Evolutionary conservation across 2,113 vertebrate genomes (phyloP).

Genomic region (Coptodon rendalli): DNA sequence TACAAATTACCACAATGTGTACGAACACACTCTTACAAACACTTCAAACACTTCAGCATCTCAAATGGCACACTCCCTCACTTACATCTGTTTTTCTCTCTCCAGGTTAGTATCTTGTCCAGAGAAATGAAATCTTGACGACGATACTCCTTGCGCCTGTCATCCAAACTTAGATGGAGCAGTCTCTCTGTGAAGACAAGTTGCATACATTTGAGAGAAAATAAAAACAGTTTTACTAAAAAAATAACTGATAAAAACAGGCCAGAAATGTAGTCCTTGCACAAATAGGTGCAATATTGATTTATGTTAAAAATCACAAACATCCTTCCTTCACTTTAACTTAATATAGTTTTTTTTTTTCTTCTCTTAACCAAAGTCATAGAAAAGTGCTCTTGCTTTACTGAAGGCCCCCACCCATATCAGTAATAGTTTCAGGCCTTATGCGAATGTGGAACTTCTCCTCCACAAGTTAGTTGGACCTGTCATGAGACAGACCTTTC

Average conservation of each 20-base stretch:
- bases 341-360: background rate
- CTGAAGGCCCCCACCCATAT: background rate
- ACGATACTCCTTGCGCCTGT: conserved; percentile 87
- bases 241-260: background rate
- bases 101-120: conserved; percentile 83
- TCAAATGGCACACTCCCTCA: conserved; percentile 28
- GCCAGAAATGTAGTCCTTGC: background rate
- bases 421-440: background rate
- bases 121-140: conserved; percentile 75
- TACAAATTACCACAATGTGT: background rate
- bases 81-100: conserved; percentile 72
- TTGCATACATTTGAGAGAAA: background rate
- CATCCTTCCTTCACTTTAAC: background rate
- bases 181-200: conserved; percentile 78
- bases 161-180: conserved; percentile 83
- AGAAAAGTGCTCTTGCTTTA: background rate
- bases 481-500: background rate
- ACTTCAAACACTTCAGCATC: background rate
- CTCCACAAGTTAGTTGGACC: background rate
- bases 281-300: background rate
- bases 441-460: background rate
- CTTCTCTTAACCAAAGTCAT: background rate
- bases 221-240: background rate
- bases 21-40: background rate
- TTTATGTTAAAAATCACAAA: background rate